These are phyloP conservation scores for Eilema depressum DNA, from an alignment of 2,888 invertebrate species.

Conservation along the genomic window DNA sequence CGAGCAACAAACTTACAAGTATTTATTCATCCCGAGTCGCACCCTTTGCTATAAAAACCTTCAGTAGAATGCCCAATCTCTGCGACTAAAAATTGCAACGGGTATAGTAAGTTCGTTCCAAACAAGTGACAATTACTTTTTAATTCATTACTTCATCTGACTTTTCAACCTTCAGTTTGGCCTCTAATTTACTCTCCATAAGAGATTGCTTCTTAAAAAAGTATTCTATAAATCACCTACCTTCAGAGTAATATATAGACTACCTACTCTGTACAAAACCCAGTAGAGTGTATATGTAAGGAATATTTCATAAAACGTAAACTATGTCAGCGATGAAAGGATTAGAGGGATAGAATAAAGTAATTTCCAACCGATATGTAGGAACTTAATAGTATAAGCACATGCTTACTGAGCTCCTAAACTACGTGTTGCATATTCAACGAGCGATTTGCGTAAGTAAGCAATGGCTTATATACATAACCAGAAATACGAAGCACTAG, in stretches of 20 bases:
- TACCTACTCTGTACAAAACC: not conserved
- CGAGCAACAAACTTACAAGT: not conserved
- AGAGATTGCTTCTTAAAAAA: not conserved
- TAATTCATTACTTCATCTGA: not conserved
- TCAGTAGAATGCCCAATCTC: not conserved
- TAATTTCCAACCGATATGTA: slow-evolving; percentile 65
- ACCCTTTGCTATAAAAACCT: not conserved
- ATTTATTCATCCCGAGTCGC: not conserved
- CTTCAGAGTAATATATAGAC: not conserved
- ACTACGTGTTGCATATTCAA: slow-evolving; percentile 86
- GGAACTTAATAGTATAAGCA: slow-evolving; percentile 84
- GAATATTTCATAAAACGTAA: slow-evolving; percentile 21
- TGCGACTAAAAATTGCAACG: not conserved
- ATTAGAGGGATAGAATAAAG: slow-evolving; percentile 59
- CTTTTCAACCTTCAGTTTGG: not conserved
- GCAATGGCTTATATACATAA: slow-evolving; percentile 82
- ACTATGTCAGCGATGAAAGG: slow-evolving; percentile 43
- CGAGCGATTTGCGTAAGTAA: slow-evolving; percentile 86
- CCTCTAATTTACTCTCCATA: not conserved
- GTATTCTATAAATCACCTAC: not conserved
- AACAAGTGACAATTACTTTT: not conserved
- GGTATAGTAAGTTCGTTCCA: not conserved
- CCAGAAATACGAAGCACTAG: slow-evolving; percentile 60
- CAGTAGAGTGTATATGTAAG: not conserved
- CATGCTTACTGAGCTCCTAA: slow-evolving; percentile 83